These are phyloP conservation scores for Plusia festucae DNA, from an alignment of 2,888 invertebrate species.

Conservation along the genomic window DNA sequence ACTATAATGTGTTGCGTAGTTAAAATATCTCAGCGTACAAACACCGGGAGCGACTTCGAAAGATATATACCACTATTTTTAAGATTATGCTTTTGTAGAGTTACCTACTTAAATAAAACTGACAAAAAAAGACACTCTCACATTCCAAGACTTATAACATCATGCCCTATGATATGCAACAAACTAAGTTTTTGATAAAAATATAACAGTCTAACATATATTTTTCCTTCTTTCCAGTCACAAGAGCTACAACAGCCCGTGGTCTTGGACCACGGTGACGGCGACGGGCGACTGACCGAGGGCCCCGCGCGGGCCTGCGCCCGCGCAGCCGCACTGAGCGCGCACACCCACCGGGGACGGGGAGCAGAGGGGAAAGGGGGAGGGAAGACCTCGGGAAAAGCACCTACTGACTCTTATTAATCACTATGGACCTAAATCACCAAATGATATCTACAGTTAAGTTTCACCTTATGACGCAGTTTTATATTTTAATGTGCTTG, in stretches of 20 bases:
- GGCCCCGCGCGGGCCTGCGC: slow-evolving; percentile 88
- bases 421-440: slow-evolving; percentile 30
- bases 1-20: too few relatives aligned
- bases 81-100: too few relatives aligned
- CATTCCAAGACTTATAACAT: background rate
- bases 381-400: slow-evolving; percentile 22
- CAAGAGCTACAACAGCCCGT: slow-evolving; percentile 90
- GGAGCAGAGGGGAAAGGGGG: slow-evolving; percentile 26
- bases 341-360: slow-evolving; percentile 46
- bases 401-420: slow-evolving; percentile 46
- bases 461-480: slow-evolving; percentile 35
- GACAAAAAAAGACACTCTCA: background rate
- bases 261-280: slow-evolving; percentile 91
- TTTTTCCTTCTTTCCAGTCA: slow-evolving; percentile 85
- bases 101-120: too few relatives aligned
- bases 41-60: too few relatives aligned
- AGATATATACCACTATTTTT: too few relatives aligned
- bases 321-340: slow-evolving; percentile 81
- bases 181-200: too few relatives aligned
- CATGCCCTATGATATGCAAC: too few relatives aligned
- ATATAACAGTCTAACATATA: slow-evolving; percentile 26
- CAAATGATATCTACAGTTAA: slow-evolving; percentile 3
- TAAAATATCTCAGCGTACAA: too few relatives aligned
- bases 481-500: slow-evolving; percentile 29
- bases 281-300: slow-evolving; percentile 91